phyloP scores from a whole-genome alignment of 1,140 invertebrate species.

The Procambarus virginalis region DNA sequence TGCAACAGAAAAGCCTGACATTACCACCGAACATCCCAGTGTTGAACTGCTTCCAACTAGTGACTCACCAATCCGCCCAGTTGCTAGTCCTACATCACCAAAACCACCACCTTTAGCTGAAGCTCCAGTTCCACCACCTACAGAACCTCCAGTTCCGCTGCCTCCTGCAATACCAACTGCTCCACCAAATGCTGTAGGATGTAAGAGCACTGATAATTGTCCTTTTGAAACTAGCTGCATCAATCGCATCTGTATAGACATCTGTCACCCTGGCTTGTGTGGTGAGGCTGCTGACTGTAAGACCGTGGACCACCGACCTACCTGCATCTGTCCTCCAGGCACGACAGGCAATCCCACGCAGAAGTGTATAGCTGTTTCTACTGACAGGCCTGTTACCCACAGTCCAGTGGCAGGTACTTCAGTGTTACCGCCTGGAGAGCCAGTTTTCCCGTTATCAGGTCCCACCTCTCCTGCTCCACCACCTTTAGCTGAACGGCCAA shows the following conservation, averaged over 20 bases:
- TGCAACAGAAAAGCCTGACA: too few relatives aligned
- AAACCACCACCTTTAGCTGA: constrained; percentile 15
- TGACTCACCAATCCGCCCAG: too few relatives aligned
- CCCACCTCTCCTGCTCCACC: constrained; percentile 30
- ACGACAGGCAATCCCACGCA: constrained; percentile 73
- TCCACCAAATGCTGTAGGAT: constrained; percentile 9
- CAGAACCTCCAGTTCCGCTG: constrained; percentile 69
- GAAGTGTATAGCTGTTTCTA: constrained; percentile 68
- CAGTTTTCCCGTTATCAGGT: constrained; percentile 25
- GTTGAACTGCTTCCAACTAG: too few relatives aligned
- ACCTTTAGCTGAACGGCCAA: constrained; percentile 41
- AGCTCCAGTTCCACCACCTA: constrained; percentile 68
- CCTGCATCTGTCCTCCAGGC: constrained; percentile 68
- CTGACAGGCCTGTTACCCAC: constrained; percentile 27
- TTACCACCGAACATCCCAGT: too few relatives aligned
- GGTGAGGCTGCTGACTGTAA: constrained; percentile 87
- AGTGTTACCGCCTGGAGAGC: constrained; percentile 1
- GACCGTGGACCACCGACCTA: constrained; percentile 85
- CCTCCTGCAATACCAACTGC: constrained; percentile 39
- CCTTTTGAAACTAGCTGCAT: too few relatives aligned
- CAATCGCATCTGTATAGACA: constrained; percentile 76
- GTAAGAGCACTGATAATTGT: too few relatives aligned
- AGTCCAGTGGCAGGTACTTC: constrained; percentile 25
- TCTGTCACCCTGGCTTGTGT: constrained; percentile 85
- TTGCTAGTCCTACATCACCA: too few relatives aligned